Evolutionary conservation across 2,888 invertebrate species (phyloP).

Genomic region (Kryphioiulus occultus): DNA sequence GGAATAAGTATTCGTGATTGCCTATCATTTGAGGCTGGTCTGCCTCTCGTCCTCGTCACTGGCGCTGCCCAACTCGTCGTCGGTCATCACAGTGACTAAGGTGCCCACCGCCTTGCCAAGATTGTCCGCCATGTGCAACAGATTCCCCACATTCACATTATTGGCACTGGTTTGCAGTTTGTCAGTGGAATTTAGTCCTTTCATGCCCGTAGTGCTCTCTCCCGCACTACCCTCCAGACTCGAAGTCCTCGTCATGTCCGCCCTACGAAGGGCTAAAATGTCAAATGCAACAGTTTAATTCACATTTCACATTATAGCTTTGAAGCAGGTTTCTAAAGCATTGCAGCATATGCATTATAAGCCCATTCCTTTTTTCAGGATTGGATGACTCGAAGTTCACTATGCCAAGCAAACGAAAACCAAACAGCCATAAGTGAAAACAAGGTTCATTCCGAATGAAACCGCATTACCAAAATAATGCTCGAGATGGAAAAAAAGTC

Average conservation of each 20-base stretch:
- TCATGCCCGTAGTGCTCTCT: neutral
- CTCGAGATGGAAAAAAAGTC: neutral
- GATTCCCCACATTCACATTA: constrained; percentile 68
- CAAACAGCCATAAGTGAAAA: neutral
- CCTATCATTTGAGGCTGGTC: constrained; percentile 44
- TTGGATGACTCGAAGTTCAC: neutral
- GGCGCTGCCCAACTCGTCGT: constrained; percentile 67
- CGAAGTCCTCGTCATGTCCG: constrained; percentile 38
- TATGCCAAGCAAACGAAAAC: too few species aligned
- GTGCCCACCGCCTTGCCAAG: constrained; percentile 87
- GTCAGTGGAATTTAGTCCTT: constrained; percentile 54
- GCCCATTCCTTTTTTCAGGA: neutral
- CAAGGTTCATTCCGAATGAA: neutral
- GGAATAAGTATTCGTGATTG: constrained; percentile 32
- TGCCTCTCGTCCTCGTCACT: constrained; percentile 48
- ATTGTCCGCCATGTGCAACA: constrained; percentile 87
- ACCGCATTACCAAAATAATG: neutral
- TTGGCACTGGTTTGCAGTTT: constrained; percentile 62
- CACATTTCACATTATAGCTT: neutral
- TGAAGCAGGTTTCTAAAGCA: too few species aligned
- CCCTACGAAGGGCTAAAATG: constrained; percentile 46
- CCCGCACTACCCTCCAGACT: constrained; percentile 40
- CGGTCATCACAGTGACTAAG: constrained; percentile 87
- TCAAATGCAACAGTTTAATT: constrained; percentile 29
- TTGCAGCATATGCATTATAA: too few species aligned